phyloP scores from a whole-genome alignment of 2,797 vertebrate species.

The Ibycter americanus region DNA sequence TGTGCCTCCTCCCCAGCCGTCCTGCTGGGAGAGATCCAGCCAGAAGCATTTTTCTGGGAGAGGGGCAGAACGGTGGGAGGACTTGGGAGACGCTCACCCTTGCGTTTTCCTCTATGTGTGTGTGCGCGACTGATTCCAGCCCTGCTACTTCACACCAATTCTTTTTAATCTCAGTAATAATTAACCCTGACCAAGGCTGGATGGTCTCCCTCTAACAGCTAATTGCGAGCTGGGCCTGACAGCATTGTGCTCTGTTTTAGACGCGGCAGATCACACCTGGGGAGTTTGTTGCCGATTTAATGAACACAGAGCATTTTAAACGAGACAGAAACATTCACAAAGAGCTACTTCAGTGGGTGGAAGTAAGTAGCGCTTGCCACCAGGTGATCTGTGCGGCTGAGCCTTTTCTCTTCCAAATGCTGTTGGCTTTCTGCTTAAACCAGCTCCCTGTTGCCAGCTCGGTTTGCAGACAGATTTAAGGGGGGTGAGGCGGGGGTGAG shows the following conservation, averaged over 20 bases:
- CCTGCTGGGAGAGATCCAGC: not conserved
- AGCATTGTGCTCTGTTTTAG: not conserved
- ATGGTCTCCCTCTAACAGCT: not conserved
- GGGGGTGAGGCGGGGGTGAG: no score
- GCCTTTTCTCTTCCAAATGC: not conserved
- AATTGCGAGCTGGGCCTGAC: no score
- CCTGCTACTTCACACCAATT: not conserved
- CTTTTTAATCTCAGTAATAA: not conserved
- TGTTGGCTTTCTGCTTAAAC: not conserved
- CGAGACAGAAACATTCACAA: constrained; percentile 36
- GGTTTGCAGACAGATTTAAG: not conserved
- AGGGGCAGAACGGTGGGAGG: no score
- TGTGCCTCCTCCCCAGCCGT: no score
- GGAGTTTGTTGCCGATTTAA: constrained; percentile 68
- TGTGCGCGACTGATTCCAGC: no score
- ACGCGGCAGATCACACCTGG: constrained; percentile 52
- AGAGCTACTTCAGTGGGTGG: constrained; percentile 64
- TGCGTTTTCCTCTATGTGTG: not conserved
- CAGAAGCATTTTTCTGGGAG: not conserved
- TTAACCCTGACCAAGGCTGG: no score
- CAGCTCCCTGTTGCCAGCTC: not conserved
- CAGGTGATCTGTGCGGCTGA: not conserved
- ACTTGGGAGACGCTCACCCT: no score
- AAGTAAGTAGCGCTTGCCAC: constrained; percentile 33
- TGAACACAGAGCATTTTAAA: constrained; percentile 49